Conservation (phyloP, 2,888 invertebrate species). For the Mactromeris polynyma region DNA sequence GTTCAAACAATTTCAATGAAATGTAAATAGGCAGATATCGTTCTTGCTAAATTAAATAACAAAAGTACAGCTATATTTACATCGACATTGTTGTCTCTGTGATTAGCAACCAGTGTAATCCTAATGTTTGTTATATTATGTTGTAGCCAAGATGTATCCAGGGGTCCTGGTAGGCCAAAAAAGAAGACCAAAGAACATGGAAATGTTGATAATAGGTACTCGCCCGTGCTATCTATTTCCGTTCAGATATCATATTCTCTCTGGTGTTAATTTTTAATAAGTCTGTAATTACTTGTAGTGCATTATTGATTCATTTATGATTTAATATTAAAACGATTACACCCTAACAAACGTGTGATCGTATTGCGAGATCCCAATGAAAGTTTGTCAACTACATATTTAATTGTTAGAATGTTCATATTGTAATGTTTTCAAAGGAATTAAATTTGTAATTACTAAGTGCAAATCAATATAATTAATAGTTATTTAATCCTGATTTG, state of each 20-base stretch:
- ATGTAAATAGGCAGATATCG: neutral
- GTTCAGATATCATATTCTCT: neutral
- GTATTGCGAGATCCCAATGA: neutral
- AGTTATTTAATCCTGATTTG: no score
- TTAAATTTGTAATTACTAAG: no score
- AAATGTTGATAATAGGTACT: conserved; percentile 20
- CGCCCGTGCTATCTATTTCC: neutral
- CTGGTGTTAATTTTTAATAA: neutral
- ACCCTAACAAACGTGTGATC: neutral
- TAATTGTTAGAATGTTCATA: no score
- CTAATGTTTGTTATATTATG: neutral
- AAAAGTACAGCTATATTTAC: neutral
- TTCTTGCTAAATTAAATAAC: neutral
- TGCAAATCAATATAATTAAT: no score
- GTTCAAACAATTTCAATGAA: neutral
- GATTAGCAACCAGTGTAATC: neutral
- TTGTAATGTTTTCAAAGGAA: no score
- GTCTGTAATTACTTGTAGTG: neutral
- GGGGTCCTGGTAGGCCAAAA: conserved; percentile 79
- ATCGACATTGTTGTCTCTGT: neutral
- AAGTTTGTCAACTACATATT: neutral
- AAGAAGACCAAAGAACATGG: conserved; percentile 65
- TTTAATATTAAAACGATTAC: neutral
- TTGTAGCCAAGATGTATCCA: conserved; percentile 20
- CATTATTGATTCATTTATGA: neutral